These are phyloP conservation scores for Drosophila varians DNA, from an alignment of 1,140 invertebrate species.

Conservation along the genomic window DNA sequence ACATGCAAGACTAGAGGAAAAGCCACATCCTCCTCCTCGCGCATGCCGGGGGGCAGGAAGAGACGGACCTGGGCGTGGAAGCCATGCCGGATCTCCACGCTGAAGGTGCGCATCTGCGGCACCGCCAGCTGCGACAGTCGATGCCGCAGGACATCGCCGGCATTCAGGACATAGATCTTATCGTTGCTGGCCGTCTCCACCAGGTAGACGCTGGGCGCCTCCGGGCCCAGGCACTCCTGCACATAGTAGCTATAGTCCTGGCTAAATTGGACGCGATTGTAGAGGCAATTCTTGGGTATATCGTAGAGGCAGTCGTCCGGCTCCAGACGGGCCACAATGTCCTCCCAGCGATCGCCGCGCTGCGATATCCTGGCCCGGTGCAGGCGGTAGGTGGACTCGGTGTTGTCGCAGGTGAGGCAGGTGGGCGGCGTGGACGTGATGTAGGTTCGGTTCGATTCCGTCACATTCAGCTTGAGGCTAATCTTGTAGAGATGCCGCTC, in stretches of 20 bases:
- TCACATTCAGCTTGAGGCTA: slow-evolving; percentile 83
- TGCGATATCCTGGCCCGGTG: slow-evolving; percentile 55
- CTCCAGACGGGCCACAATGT: slow-evolving; percentile 62
- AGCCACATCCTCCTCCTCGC: slow-evolving; percentile 91
- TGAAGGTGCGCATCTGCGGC: slow-evolving; percentile 86
- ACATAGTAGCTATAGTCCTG: slow-evolving; percentile 86
- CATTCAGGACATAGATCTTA: slow-evolving; percentile 86
- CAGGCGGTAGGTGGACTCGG: slow-evolving; percentile 64
- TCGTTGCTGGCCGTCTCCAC: slow-evolving; percentile 85
- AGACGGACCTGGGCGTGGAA: slow-evolving; percentile 87
- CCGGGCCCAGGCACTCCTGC: slow-evolving; percentile 90
- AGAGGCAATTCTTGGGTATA: slow-evolving; percentile 86
- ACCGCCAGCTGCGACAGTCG: slow-evolving; percentile 84
- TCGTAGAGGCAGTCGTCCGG: slow-evolving; percentile 74
- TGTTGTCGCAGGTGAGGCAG: slow-evolving; percentile 82
- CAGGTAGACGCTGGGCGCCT: slow-evolving; percentile 87
- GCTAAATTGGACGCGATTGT: slow-evolving; percentile 87
- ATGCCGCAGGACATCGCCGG: slow-evolving; percentile 84
- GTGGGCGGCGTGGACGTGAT: slow-evolving; percentile 77
- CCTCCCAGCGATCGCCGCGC: slow-evolving; percentile 64
- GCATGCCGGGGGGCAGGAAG: slow-evolving; percentile 89
- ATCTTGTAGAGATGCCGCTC: slow-evolving; percentile 90
- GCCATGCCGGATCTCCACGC: slow-evolving; percentile 85
- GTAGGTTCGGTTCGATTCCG: slow-evolving; percentile 78
- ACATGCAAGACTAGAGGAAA: slow-evolving; percentile 92